These are phyloP conservation scores for Norana najaformis DNA, from an alignment of 2,888 invertebrate species.

Conservation along the genomic window DNA sequence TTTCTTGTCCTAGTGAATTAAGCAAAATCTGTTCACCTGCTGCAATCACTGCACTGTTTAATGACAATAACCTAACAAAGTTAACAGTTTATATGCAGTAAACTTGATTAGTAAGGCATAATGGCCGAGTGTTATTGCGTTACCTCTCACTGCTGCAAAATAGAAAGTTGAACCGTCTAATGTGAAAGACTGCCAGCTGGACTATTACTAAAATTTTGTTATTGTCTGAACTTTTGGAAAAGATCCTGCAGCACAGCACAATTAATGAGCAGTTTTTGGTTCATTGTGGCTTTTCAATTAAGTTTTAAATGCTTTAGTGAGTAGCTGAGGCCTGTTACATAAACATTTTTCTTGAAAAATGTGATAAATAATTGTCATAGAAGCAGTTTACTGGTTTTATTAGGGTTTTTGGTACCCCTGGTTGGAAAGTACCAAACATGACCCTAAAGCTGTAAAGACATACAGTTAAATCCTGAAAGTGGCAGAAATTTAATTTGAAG, in stretches of 20 bases:
- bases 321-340: background rate
- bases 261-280: background rate
- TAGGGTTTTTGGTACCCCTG: background rate
- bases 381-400: background rate
- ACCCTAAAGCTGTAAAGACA: too few species aligned
- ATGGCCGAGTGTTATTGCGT: background rate
- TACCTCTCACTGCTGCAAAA: background rate
- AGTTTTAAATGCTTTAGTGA: background rate
- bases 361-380: background rate
- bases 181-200: background rate
- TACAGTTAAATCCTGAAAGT: background rate
- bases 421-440: background rate
- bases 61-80: too few species aligned
- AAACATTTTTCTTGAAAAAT: background rate
- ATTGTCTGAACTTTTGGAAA: background rate
- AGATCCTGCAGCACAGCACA: background rate
- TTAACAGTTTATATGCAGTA: too few species aligned
- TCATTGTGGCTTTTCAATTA: background rate
- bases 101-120: too few species aligned
- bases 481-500: background rate
- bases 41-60: too few species aligned
- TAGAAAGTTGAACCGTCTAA: background rate
- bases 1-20: background rate
- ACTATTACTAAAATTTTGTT: background rate
- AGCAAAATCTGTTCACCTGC: too few species aligned